Evolutionary conservation across 37 sponge, comb jelly and placozoan genomes (phyloP).

Genomic region (Spongilla lacustris): DNA sequence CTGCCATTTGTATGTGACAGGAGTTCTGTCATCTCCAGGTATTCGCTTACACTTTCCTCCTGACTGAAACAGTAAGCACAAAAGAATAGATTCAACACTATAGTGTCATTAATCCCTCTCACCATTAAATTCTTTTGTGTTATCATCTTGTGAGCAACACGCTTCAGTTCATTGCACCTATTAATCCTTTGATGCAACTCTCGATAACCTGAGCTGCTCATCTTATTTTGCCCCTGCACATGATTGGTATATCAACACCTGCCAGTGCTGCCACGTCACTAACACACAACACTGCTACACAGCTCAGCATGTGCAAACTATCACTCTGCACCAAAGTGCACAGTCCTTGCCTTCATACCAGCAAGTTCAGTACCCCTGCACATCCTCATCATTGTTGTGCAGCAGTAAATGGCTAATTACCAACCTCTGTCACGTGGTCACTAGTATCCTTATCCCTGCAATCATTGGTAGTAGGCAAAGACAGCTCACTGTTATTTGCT

Average conservation of each 20-base stretch:
- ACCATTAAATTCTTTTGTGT: slow-evolving; percentile 75
- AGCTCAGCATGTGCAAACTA: background rate
- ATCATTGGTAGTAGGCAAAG: background rate
- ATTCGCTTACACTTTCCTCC: slow-evolving; percentile 46
- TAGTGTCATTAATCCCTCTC: background rate
- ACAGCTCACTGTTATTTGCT: background rate
- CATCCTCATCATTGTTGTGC: slow-evolving; percentile 8
- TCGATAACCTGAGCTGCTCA: slow-evolving; percentile 13
- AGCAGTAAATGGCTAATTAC: background rate
- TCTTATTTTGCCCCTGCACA: slow-evolving; percentile 11
- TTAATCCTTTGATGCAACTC: slow-evolving; percentile 61
- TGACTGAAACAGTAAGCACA: background rate
- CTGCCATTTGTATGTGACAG: slow-evolving; percentile 68
- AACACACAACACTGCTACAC: background rate
- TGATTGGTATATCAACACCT: background rate
- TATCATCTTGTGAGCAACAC: slow-evolving; percentile 47
- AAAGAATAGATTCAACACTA: background rate
- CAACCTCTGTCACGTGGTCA: too few species aligned
- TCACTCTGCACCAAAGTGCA: background rate
- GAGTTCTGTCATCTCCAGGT: slow-evolving; percentile 25
- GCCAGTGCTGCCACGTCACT: background rate
- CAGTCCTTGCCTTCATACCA: background rate
- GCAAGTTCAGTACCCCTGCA: slow-evolving; percentile 13
- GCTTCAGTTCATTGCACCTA: slow-evolving; percentile 47
- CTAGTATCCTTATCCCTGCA: too few species aligned